Percentiles rank a stretch among this genome's conserved stretches.
phyloP scores from a whole-genome alignment of 2,888 invertebrate species.

The Cheilosia scutellata region DNA sequence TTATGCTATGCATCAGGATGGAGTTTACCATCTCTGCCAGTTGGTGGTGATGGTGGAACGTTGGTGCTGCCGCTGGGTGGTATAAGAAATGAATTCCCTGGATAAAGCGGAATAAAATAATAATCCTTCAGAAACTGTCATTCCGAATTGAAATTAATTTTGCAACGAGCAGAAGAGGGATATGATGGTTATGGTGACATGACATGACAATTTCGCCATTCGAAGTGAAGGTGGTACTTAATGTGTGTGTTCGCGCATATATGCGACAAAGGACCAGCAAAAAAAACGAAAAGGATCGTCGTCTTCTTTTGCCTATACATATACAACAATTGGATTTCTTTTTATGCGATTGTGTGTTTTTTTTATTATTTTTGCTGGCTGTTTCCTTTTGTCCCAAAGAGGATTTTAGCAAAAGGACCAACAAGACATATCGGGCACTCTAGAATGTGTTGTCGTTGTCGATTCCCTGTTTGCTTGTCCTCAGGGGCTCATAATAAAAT shows the following conservation, averaged over 20 bases:
- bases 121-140: conserved; percentile 75
- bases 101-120: conserved; percentile 73
- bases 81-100: conserved; percentile 56
- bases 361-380: conserved; percentile 43
- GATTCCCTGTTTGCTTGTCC: conserved; percentile 23
- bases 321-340: conserved; percentile 55
- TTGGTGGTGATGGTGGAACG: neutral
- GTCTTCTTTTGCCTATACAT: conserved; percentile 33
- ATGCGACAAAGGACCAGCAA: conserved; percentile 53
- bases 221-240: conserved; percentile 42
- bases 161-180: conserved; percentile 47
- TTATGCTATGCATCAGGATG: neutral
- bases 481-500: conserved; percentile 68
- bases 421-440: conserved; percentile 1
- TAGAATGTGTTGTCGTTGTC: conserved; percentile 12
- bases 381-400: conserved; percentile 25
- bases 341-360: conserved; percentile 59
- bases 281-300: conserved; percentile 15
- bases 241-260: conserved; percentile 30
- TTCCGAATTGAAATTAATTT: conserved; percentile 74
- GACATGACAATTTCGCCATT: conserved; percentile 68
- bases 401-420: conserved; percentile 35
- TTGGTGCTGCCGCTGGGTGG: neutral
- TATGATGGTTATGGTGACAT: neutral
- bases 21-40: neutral